Evolutionary conservation across 2,113 vertebrate genomes (phyloP).

Genomic region (Tragelaphus scriptus): DNA sequence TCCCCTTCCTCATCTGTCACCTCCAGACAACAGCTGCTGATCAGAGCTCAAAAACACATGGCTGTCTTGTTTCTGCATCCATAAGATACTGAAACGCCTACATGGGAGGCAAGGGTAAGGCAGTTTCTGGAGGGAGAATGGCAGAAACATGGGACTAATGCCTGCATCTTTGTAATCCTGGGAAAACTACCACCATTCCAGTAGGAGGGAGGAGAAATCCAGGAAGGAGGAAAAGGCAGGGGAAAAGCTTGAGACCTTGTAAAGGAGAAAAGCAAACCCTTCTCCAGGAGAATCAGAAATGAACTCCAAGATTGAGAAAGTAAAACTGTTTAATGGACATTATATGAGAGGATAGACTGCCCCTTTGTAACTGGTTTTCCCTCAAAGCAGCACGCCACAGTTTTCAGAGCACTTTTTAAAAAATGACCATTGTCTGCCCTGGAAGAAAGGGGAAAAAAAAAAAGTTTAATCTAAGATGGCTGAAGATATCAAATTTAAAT

Average conservation of each 20-base stretch:
- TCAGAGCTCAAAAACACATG: neutral
- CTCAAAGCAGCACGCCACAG: neutral
- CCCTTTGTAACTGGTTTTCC: slow-evolving; percentile 1
- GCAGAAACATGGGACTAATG: neutral
- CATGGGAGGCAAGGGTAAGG: neutral
- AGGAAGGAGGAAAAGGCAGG: neutral
- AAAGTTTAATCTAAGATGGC: slow-evolving; percentile 12
- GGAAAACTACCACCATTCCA: neutral
- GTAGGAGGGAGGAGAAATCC: neutral
- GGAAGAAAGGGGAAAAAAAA: neutral
- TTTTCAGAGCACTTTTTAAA: neutral
- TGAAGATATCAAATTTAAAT: slow-evolving; percentile 65
- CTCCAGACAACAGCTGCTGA: neutral
- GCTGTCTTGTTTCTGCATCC: neutral
- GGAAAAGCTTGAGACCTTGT: neutral
- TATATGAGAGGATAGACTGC: neutral
- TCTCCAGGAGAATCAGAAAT: neutral
- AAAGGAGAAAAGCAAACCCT: neutral
- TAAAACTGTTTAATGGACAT: neutral
- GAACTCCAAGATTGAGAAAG: neutral
- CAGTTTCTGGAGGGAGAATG: neutral
- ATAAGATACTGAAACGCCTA: neutral
- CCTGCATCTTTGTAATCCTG: neutral
- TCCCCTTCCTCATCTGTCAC: neutral
- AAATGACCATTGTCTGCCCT: neutral